Conservation (phyloP, 37 sponge, comb jelly and placozoan species). For the Mnemiopsis leidyi region DNA sequence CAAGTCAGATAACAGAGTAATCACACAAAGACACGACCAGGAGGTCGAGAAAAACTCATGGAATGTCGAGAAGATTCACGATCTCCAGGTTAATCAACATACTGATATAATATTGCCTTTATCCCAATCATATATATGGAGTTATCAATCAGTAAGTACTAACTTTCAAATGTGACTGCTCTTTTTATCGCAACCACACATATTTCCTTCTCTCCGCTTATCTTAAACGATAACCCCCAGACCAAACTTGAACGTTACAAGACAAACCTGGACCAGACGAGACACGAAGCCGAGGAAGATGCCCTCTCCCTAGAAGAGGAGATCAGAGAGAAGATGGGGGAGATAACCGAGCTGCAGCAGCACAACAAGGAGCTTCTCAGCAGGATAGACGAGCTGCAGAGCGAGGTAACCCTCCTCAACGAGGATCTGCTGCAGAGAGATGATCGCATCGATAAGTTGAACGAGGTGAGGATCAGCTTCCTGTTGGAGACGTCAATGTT, state of each 20-base stretch:
- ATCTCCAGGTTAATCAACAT: conserved; percentile 59
- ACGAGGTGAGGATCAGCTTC: conserved; percentile 27
- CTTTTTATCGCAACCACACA: no score
- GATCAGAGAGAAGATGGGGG: conserved; percentile 64
- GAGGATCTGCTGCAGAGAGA: not conserved
- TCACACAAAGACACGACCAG: conserved; percentile 49
- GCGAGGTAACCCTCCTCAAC: not conserved
- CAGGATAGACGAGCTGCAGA: not conserved
- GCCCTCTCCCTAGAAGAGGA: conserved; percentile 24
- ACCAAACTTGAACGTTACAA: conserved; percentile 55
- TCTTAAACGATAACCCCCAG: no score
- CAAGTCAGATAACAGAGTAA: not conserved
- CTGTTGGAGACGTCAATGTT: no score
- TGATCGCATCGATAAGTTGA: conserved; percentile 10
- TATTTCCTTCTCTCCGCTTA: no score
- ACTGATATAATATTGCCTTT: no score
- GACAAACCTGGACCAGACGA: conserved; percentile 46
- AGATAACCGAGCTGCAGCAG: not conserved
- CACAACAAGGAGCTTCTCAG: not conserved
- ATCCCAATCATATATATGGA: no score
- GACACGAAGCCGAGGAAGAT: conserved; percentile 54
- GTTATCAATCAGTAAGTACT: no score
- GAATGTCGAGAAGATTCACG: conserved; percentile 25
- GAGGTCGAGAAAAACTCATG: conserved; percentile 42
- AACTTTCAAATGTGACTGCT: no score